Conservation (phyloP, 1,140 invertebrate genomes). For the Mactra quadrangularis region DNA sequence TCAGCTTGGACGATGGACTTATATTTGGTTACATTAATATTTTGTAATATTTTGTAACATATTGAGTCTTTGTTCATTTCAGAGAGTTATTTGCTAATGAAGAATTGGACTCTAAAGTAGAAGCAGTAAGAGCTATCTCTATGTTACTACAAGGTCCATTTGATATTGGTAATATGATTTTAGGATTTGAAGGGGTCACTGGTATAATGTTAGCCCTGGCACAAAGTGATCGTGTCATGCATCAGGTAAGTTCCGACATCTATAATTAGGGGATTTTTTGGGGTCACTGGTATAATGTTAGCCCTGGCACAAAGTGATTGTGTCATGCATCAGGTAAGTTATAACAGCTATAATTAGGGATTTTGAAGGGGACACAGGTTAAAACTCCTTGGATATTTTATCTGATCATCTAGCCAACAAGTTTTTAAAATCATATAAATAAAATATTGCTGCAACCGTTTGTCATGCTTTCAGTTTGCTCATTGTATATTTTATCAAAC, state of each 20-base stretch:
- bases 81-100: constrained; percentile 93
- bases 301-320: constrained; percentile 96
- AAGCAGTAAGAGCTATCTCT: constrained; percentile 93
- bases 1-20: no score
- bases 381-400: no score
- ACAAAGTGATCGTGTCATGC: constrained; percentile 91
- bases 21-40: no score
- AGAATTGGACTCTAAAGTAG: constrained; percentile 93
- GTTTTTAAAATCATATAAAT: no score
- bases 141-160: constrained; percentile 94
- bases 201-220: constrained; percentile 99
- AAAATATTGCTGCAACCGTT: no score
- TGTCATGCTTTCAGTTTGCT: no score
- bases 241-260: constrained; percentile 86
- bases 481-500: no score
- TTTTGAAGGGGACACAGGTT: constrained; percentile 95
- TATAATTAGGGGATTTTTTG: constrained; percentile 94
- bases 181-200: constrained; percentile 96
- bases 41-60: no score
- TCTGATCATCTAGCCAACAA: no score
- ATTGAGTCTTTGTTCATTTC: no score
- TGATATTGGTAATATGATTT: constrained; percentile 96
- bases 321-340: constrained; percentile 90
- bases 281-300: constrained; percentile 98
- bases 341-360: constrained; percentile 89